Percentiles rank a stretch among this genome's conserved stretches.
Conservation (phyloP, 2,888 invertebrate genomes). For the Eremobia ochroleuca region DNA sequence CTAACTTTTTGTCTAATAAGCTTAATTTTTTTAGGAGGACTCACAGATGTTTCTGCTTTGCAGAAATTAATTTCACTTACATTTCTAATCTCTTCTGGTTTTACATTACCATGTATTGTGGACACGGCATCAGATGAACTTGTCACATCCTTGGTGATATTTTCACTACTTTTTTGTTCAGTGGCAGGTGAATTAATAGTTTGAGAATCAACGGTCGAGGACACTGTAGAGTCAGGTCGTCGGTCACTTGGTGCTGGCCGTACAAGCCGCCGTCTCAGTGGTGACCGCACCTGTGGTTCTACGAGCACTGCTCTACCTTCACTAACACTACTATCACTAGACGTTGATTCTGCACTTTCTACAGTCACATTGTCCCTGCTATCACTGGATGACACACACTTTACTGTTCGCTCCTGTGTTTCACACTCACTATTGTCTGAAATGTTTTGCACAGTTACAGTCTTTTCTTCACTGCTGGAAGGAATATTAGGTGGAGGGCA, state of each 20-base stretch:
- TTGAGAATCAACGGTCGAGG: slow-evolving; percentile 87
- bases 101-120: slow-evolving; percentile 82
- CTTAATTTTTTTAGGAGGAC: slow-evolving; percentile 88
- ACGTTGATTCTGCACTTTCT: slow-evolving; percentile 88
- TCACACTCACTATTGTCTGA: slow-evolving; percentile 80
- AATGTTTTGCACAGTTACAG: slow-evolving; percentile 75
- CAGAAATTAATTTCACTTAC: slow-evolving; percentile 88
- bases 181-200: slow-evolving; percentile 74
- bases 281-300: slow-evolving; percentile 80
- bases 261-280: slow-evolving; percentile 83
- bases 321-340: slow-evolving; percentile 87
- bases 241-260: slow-evolving; percentile 84
- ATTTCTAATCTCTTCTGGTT: slow-evolving; percentile 87
- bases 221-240: slow-evolving; percentile 87
- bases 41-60: slow-evolving; percentile 88
- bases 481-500: slow-evolving; percentile 66
- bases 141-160: slow-evolving; percentile 86
- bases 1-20: slow-evolving; percentile 86
- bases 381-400: slow-evolving; percentile 87
- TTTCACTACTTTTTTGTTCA: slow-evolving; percentile 79
- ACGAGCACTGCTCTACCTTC: slow-evolving; percentile 75
- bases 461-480: slow-evolving; percentile 83
- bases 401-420: slow-evolving; percentile 84
- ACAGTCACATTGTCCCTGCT: slow-evolving; percentile 85
- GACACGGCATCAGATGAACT: slow-evolving; percentile 88